Base-by-base conservation (phyloP, 2,888 invertebrate species). In the Ichneumoninae sp. region DNA sequence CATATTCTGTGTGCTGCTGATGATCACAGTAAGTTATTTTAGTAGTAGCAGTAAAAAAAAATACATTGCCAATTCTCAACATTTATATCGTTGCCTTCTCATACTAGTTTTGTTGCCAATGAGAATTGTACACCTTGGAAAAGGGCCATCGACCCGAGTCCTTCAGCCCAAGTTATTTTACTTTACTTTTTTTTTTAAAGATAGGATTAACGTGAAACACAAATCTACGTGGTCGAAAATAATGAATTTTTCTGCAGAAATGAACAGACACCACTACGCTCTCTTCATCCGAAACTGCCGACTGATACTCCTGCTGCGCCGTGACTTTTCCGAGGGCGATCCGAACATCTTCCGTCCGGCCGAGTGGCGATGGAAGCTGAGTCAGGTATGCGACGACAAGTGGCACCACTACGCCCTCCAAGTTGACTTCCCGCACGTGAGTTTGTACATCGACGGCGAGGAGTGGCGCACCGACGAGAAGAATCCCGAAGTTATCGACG, bases 201-300 rank as follows among this genome's bases (percentile, higher is more conserved):
- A 40, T 10, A 40, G 2, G 7, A 40, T 2, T 10, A 40, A 10
- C 30, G 13, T 16, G 1, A 30, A 30, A 16, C 4, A 3, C 13
- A 60, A 60, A 10, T 60, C 16, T 5, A 22, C 6, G 13, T 30
- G 60, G 5, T 30, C 10, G 16, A 63, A 63, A 63, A 57, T 22
- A 22, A 33, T 70, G 57, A 19, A 68, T 82, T 26, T 85, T 82
- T 86, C 88, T 94, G 1, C 95, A 98, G 98, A 98, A 95, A 99
- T 99, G 98, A 99, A 99, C 95, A 97, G 99, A 3, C 99, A 99
- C 94, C 99, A 99, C 95, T 99, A 99, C 95, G 98, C 99, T 1
- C 94, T 99, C 89, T 99, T 99, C 95, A 97, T 99, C 1, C 96
- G 99, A 88, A 99, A 99, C 95, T 99, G 99, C 93, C 97, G 99